Conservation (phyloP, 2,113 vertebrate species). For the Crotalus viridis region DNA sequence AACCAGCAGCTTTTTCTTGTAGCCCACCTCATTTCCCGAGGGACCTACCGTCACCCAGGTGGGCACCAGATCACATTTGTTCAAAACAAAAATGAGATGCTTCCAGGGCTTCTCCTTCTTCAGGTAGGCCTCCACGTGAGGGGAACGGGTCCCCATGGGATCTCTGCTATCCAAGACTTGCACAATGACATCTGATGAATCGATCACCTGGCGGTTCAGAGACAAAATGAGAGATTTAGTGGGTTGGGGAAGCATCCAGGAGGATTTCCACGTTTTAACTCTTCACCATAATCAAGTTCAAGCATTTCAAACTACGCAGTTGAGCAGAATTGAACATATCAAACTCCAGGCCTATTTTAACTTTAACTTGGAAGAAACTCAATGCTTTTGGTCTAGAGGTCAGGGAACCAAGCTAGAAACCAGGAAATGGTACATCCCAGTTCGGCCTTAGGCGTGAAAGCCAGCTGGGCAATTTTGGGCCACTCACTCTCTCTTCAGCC, state of each 20-base stretch:
- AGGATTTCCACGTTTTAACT: neutral
- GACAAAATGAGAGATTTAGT: neutral
- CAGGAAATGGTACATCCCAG: neutral
- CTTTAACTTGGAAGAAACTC: neutral
- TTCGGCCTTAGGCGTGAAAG: neutral
- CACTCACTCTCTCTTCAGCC: neutral
- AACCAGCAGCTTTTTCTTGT: constrained; percentile 18
- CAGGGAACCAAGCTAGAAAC: no score
- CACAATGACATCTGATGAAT: constrained; percentile 96
- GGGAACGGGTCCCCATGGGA: constrained; percentile 92
- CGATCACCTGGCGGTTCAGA: constrained; percentile 81
- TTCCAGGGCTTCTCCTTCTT: constrained; percentile 98
- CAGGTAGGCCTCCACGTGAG: constrained; percentile 89
- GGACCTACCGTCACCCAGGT: constrained; percentile 92
- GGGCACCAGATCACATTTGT: constrained; percentile 97
- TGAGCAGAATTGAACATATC: neutral
- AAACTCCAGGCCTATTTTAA: neutral
- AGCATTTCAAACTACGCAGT: neutral
- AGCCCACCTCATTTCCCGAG: neutral
- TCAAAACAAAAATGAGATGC: constrained; percentile 95
- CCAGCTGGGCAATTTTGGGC: neutral
- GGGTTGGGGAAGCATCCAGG: accelerated
- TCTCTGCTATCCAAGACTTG: constrained; percentile 96
- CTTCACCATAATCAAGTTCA: neutral
- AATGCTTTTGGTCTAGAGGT: neutral